Evolutionary conservation across 1,140 invertebrate genomes (phyloP).

Genomic region (Meloidogyne floridensis): DNA sequence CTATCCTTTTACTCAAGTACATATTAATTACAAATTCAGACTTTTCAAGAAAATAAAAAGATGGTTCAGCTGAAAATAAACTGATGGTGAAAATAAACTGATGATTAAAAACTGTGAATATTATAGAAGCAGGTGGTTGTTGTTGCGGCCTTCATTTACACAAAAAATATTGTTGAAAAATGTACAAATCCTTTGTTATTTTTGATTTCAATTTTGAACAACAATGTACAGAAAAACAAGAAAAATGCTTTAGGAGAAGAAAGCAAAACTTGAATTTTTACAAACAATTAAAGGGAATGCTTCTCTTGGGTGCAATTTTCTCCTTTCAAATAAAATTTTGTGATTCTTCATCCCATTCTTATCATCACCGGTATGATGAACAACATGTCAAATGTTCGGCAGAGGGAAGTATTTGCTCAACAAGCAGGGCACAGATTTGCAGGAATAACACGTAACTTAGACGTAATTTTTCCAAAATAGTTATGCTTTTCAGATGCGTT

Average conservation of each 20-base stretch:
- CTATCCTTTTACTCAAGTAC: neutral
- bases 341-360: neutral
- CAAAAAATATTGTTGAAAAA: neutral
- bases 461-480: neutral
- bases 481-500: slow-evolving; percentile 56
- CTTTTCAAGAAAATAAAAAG: neutral
- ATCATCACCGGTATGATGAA: slow-evolving; percentile 23
- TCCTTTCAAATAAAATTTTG: neutral
- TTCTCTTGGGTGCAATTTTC: neutral
- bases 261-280: slow-evolving; percentile 4
- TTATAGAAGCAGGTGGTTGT: neutral
- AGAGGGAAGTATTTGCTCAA: slow-evolving; percentile 55
- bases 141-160: neutral
- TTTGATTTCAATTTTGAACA: neutral
- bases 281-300: neutral
- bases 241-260: neutral
- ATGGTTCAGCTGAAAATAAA: neutral
- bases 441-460: slow-evolving; percentile 56
- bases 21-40: neutral
- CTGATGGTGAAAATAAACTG: neutral
- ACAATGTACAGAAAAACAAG: neutral
- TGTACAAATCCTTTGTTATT: neutral
- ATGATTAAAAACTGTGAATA: neutral
- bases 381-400: slow-evolving; percentile 5
- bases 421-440: slow-evolving; percentile 58